Evolutionary conservation across 2,888 invertebrate genomes (phyloP).

Genomic region (Lottia scabra): DNA sequence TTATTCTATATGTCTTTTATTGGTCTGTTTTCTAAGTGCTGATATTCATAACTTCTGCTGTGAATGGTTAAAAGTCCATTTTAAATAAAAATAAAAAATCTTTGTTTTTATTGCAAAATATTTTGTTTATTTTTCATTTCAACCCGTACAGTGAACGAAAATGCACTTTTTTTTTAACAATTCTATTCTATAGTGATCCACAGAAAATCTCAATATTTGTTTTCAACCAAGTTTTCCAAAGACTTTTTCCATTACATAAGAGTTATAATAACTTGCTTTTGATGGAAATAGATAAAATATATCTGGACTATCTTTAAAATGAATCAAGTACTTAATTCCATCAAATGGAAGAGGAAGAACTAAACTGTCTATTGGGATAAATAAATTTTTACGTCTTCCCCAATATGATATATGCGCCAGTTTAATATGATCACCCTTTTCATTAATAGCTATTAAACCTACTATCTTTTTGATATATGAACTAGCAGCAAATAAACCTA

Average conservation of each 20-base stretch:
- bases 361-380: not conserved
- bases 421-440: not conserved
- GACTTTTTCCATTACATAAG: no score
- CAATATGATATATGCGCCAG: not conserved
- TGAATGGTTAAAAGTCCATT: slow-evolving; percentile 14
- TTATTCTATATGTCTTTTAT: not conserved
- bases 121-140: not conserved
- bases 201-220: no score
- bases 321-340: no score
- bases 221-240: no score
- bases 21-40: slow-evolving; percentile 2
- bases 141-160: no score
- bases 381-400: not conserved
- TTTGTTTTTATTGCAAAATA: slow-evolving; percentile 20
- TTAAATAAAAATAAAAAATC: slow-evolving; percentile 18
- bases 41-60: slow-evolving; percentile 20
- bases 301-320: no score
- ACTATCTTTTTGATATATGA: not conserved
- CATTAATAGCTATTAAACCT: not conserved
- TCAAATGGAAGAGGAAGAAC: not conserved
- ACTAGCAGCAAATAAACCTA: not conserved
- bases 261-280: no score
- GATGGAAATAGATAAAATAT: no score
- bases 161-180: no score
- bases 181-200: no score